phyloP scores from a whole-genome alignment of 2,888 invertebrate species.

The Cheiracanthium punctorium region DNA sequence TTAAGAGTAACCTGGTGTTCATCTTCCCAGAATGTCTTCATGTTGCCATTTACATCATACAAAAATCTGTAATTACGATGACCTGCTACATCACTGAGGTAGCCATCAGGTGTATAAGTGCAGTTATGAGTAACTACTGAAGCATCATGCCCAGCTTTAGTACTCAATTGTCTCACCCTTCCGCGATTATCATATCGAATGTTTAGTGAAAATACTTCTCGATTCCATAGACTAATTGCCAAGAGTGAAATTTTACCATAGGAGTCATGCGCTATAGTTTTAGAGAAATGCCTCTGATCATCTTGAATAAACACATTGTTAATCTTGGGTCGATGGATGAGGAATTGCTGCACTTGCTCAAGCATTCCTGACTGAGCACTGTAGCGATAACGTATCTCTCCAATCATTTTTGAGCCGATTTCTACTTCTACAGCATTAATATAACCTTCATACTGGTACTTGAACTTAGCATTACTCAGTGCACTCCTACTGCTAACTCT shows the following conservation, averaged over 20 bases:
- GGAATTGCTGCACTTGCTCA: slow-evolving; percentile 89
- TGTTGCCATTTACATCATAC: slow-evolving; percentile 94
- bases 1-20: slow-evolving; percentile 74
- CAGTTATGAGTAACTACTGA: slow-evolving; percentile 91
- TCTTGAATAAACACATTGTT: slow-evolving; percentile 92
- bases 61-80: slow-evolving; percentile 95
- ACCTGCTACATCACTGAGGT: slow-evolving; percentile 91
- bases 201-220: slow-evolving; percentile 71
- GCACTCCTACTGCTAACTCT: slow-evolving; percentile 87
- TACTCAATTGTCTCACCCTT: slow-evolving; percentile 80
- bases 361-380: slow-evolving; percentile 86
- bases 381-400: slow-evolving; percentile 81
- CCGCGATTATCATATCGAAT: slow-evolving; percentile 76
- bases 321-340: slow-evolving; percentile 81
- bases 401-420: slow-evolving; percentile 69
- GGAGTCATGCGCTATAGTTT: slow-evolving; percentile 71
- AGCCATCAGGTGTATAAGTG: slow-evolving; percentile 95
- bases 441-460: slow-evolving; percentile 88
- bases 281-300: slow-evolving; percentile 88
- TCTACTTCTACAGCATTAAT: slow-evolving; percentile 70
- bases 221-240: slow-evolving; percentile 72
- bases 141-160: slow-evolving; percentile 91
- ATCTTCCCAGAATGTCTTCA: slow-evolving; percentile 78
- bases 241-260: slow-evolving; percentile 71
- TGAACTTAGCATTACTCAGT: slow-evolving; percentile 92